A percentile compares a stretch with the other conserved stretches of the same genome.
Evolutionary conservation across 2,113 vertebrate genomes (phyloP).

Genomic region (Chamaea fasciata): DNA sequence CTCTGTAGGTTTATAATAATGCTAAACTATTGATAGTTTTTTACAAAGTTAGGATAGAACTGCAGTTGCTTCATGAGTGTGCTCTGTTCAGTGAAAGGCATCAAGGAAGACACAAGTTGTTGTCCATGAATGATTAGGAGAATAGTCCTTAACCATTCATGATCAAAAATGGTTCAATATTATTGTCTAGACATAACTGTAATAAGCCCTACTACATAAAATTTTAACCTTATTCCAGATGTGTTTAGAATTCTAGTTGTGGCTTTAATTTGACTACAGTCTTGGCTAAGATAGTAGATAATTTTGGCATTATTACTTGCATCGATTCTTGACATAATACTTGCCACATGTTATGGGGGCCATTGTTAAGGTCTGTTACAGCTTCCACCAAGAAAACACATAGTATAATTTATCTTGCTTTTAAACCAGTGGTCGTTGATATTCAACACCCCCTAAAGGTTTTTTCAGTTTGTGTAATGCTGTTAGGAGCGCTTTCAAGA

Average conservation of each 20-base stretch:
- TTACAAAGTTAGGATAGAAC: not conserved
- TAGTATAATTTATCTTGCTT: slow-evolving; percentile 2
- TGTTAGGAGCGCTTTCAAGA: not conserved
- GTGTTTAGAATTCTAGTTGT: slow-evolving; percentile 63
- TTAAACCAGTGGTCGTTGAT: slow-evolving; percentile 43
- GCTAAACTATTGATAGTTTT: not conserved
- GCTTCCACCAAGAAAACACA: slow-evolving; percentile 61
- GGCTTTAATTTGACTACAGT: slow-evolving; percentile 65
- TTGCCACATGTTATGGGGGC: slow-evolving; percentile 14
- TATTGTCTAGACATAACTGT: slow-evolving; percentile 64
- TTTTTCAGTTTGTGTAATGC: not conserved
- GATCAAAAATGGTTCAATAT: slow-evolving; percentile 35
- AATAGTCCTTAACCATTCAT: slow-evolving; percentile 50
- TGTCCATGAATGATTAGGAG: slow-evolving; percentile 22
- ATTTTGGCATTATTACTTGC: slow-evolving; percentile 77
- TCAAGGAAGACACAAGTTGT: not conserved
- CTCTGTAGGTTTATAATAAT: not conserved
- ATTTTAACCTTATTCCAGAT: slow-evolving; percentile 61
- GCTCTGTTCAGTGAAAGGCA: slow-evolving; percentile 27
- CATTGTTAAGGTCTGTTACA: not conserved
- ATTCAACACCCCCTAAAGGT: slow-evolving; percentile 6
- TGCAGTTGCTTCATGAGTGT: not conserved
- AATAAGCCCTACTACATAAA: slow-evolving; percentile 61
- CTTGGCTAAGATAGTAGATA: slow-evolving; percentile 67
- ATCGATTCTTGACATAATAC: slow-evolving; percentile 76